Evolutionary conservation across 2,888 invertebrate species (phyloP).

Genomic region (Eupithecia dodoneata): DNA sequence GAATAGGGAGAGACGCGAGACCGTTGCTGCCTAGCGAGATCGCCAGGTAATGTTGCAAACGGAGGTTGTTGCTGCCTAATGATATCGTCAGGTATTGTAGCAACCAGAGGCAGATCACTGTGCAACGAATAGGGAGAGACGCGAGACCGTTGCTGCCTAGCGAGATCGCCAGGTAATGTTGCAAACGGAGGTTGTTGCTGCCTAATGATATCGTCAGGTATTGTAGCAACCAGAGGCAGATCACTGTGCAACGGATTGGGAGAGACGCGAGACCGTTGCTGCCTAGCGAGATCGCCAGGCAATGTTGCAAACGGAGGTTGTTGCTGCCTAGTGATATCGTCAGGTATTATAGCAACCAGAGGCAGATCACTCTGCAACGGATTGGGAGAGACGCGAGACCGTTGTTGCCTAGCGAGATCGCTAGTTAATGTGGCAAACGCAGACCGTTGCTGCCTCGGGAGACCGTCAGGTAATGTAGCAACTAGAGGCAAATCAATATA

Average conservation of each 20-base stretch:
- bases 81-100: not conserved
- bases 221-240: not conserved
- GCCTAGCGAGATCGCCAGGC: constrained; percentile 45
- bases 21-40: not conserved
- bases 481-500: too few species aligned
- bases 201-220: not conserved
- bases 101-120: not conserved
- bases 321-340: not conserved
- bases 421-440: constrained; percentile 46
- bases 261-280: not conserved
- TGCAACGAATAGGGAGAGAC: not conserved
- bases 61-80: not conserved
- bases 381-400: not conserved
- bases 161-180: constrained; percentile 45
- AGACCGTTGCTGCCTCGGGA: not conserved
- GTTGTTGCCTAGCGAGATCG: not conserved
- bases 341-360: not conserved
- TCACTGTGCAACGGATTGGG: not conserved
- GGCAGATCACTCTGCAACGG: not conserved
- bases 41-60: constrained; percentile 46
- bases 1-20: not conserved
- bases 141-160: not conserved
- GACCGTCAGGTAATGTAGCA: not conserved
- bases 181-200: not conserved
- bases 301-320: not conserved